Base-by-base conservation (phyloP, 2,888 invertebrate genomes). In the Philonicus albiceps region DNA sequence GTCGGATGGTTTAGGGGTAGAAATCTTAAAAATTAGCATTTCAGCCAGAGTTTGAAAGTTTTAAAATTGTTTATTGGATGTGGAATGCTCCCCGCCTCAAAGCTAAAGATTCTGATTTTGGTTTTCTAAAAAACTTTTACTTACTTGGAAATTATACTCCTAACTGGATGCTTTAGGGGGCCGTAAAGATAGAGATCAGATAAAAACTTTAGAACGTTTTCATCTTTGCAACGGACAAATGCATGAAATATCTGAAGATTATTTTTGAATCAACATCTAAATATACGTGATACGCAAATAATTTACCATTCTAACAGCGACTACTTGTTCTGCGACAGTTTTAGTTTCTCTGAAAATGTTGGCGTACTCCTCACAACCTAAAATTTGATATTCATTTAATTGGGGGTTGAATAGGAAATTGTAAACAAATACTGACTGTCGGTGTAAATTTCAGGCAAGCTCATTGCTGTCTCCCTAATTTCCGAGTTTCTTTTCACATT, bases 131-230 rank as follows among this genome's bases (percentile, higher is more conserved):
- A 49, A 49, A 3, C 11, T 49, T 27, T 31, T 53, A 89, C 90
- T 88, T 89, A 93, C 93, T 91, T 92, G 22, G 89, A 87, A 27
- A 92, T 88, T 86, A 91, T 90, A 89, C 91, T 91, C 78, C 92
- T 91, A 22, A 93, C 89, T 7, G 93, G 91, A 89, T 93, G 93
- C 87, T 92, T 93, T 0, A 91, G 88, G 0, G 92, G 91, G 49
- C 90, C 90, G 86, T 89, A 88, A 72, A 93, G 90, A 30, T 90
- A 91, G 0, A 92, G 83, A 87, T 92, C 91, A 27, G 91, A 89
- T 3, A 93, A 88, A 86, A 93, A 91, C 88, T 90, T 27, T 4
- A 27, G 64, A 13, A 19, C 6, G 31, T 37, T 19, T 7, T 11
- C 7, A 37, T 11, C 7, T 37, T 72, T 37, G 19, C 40, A 43